Conservation (phyloP, 2,888 invertebrate species). For the Phlogophora meticulosa region DNA sequence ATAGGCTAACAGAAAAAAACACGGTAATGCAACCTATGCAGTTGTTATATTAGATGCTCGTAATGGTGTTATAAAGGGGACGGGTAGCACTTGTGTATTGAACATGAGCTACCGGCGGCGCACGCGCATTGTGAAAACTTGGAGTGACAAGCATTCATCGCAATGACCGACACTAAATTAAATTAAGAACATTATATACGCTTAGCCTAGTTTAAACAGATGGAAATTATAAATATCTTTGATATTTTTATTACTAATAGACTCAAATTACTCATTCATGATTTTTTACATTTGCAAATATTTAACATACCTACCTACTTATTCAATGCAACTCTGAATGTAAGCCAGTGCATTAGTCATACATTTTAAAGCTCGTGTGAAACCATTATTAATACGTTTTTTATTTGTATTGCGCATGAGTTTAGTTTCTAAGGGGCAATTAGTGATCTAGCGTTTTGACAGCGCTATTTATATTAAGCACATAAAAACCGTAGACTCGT, state of each 20-base stretch:
- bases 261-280: slow-evolving; percentile 22
- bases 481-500: slow-evolving; percentile 16
- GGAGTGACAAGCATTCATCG: slow-evolving; percentile 45
- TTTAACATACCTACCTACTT: slow-evolving; percentile 1
- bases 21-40: slow-evolving; percentile 18
- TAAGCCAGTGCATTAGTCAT: slow-evolving; percentile 12
- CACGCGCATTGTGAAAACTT: slow-evolving; percentile 30
- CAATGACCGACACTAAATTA: slow-evolving; percentile 50
- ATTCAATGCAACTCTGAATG: not conserved
- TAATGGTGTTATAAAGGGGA: slow-evolving; percentile 43
- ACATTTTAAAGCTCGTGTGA: slow-evolving; percentile 13
- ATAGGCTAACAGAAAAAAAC: not conserved
- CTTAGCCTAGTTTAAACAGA: slow-evolving; percentile 37
- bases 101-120: slow-evolving; percentile 43
- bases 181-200: slow-evolving; percentile 49
- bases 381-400: slow-evolving; percentile 18
- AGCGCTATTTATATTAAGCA: slow-evolving; percentile 34
- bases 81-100: slow-evolving; percentile 39
- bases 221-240: slow-evolving; percentile 13
- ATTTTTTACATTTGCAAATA: slow-evolving; percentile 2
- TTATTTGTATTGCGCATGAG: slow-evolving; percentile 36
- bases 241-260: not conserved
- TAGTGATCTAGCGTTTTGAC: slow-evolving; percentile 28
- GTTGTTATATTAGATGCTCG: slow-evolving; percentile 51
- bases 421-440: slow-evolving; percentile 37